Base-by-base conservation (phyloP, 2,113 vertebrate species). In the Actenoides lindsayi region DNA sequence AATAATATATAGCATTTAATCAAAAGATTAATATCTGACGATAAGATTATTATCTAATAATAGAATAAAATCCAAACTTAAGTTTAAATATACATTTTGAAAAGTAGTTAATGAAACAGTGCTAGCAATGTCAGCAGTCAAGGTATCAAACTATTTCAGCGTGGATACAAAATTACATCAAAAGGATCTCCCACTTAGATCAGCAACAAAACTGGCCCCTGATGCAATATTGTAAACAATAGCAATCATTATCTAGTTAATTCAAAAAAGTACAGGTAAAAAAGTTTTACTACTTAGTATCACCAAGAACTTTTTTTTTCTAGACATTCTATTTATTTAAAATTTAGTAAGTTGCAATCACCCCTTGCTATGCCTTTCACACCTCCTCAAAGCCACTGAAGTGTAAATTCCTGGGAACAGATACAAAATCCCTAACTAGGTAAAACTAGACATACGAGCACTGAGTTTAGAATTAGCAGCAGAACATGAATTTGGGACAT, bases 201-300 rank as follows among this genome's bases (percentile, higher is more conserved):
- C 35, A 92, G 19, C 23, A 79, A 54, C 19, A 83, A 70, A 80
- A 53, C 3, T 2, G 2, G 21, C 8, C 19, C 10, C 56, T 46
- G 20, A 19, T 78, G 83, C 25, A 44, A 42, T 76, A 83, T 3
- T 87, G 39, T 70, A 88, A 89, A 35, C 6, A 70, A 10, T 65
- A 97, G 77, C 74, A 76, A 83, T 88, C 77, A 87, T 35, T 74
- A 94, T 60, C 73, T 54, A 51, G 13, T 19, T 85, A 80, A 91
- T 90, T 81, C 44, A 64, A 54, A 92, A 96, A 97, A 96, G 95
- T 14, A 59, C 37, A 79, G 35, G 21, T 7, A 13, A 50, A 20
- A 71, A 86, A 63, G 16, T 60, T 28, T 24, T 95, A 28, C 20
- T 35, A 93, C 37, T 90, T 89, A 83, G 65, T 41, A 85, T 19